Base-by-base conservation (phyloP, 1,140 invertebrate species). In the Elymnias hypermnestra region DNA sequence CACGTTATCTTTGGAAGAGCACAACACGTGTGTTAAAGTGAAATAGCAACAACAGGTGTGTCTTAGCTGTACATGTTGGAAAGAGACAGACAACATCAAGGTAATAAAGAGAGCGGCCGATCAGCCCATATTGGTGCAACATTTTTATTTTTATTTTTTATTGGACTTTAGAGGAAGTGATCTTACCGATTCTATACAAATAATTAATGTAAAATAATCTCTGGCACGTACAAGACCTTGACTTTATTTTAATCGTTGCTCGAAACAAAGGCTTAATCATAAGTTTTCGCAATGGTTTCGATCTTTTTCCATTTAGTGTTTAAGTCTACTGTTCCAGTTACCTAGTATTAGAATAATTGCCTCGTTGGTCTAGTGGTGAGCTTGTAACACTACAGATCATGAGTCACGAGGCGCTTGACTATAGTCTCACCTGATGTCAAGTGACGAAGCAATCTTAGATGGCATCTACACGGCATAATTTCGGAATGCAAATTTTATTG, bases 151-250 rank as follows among this genome's bases (percentile, higher is more conserved):
- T 72, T 68, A 65, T 72, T 59, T 60, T 63, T 72, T 68, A 65
- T 72, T 69, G 59, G 65, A 46, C 53, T 62, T 48, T 64, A 63
- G 54, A 76, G 75, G 72, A 77, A 79, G 59, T 78, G 65, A 71
- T 77, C 60, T 78, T 63, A 53, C 26, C 41, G 28, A 63, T 72
- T 55, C 58, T 59, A 63, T 58, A 63, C 57, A 56, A 57, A 47
- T 50, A 47, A n/a, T n/a, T n/a, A 46, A 21, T 49, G 36, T 55
- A 53, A 53, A 57, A 47, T 36, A 36, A 58, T 51, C 37, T 28
- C 47, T 46, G 14, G 31, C 37, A 45, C 56, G 58, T 52, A 53
- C 38, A 10, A 7, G 33, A 40, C 61, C 60, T 70, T 70, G 56
- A 53, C 48, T 60, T 54, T 60, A 15, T 7, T 15, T 33, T 17